A percentile compares a stretch with the other conserved stretches of the same genome.
Evolutionary conservation across 1,140 invertebrate genomes (phyloP).

Genomic region (Musca vetustissima): DNA sequence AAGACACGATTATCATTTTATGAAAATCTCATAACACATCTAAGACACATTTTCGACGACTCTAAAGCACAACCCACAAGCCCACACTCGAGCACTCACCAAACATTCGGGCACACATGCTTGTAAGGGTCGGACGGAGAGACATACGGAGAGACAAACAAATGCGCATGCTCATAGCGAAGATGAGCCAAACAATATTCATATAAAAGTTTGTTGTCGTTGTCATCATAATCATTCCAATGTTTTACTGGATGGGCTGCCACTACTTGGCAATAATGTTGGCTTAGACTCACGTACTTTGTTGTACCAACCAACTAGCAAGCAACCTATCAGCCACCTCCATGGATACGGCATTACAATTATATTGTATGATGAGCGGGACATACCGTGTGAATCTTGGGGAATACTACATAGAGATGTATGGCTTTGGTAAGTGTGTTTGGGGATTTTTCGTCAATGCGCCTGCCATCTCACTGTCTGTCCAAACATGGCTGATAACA

Average conservation of each 20-base stretch:
- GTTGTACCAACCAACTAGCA: too few species aligned
- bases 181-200: too few species aligned
- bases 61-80: conserved; percentile 20
- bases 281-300: background rate
- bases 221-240: background rate
- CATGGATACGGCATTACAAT: conserved; percentile 18
- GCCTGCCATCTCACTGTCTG: too few species aligned
- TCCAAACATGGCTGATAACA: conserved; percentile 8
- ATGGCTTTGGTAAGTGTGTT: background rate
- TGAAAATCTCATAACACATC: conserved; percentile 14
- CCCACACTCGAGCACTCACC: background rate
- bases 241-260: too few species aligned
- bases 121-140: background rate
- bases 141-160: too few species aligned
- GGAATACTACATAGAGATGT: background rate
- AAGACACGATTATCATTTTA: conserved; percentile 22
- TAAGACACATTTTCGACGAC: conserved; percentile 16
- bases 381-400: conserved; percentile 19
- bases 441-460: too few species aligned
- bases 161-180: too few species aligned
- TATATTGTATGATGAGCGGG: conserved; percentile 18
- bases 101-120: background rate
- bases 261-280: too few species aligned
- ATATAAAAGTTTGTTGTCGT: background rate
- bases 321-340: background rate